Conservation (phyloP, 1,140 invertebrate species). For the Apis laboriosa region DNA sequence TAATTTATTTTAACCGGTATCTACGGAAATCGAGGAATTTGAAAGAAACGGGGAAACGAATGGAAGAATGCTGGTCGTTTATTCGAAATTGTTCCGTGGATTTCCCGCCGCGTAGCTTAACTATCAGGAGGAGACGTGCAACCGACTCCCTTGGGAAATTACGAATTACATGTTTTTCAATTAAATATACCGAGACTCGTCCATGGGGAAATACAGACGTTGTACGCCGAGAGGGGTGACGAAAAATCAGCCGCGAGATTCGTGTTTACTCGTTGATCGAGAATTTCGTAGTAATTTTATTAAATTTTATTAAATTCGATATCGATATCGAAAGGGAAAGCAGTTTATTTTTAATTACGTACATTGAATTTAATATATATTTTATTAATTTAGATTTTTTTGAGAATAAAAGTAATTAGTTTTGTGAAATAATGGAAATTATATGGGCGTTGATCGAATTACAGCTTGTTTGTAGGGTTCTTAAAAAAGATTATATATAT, state of each 20-base stretch:
- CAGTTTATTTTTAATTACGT: background rate
- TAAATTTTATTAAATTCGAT: background rate
- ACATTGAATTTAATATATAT: background rate
- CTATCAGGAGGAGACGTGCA: slow-evolving; percentile 25
- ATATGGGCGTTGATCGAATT: too few relatives aligned
- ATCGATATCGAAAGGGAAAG: background rate
- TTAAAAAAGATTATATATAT: too few relatives aligned
- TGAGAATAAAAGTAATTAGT: background rate
- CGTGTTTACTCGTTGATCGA: background rate
- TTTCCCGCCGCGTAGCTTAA: slow-evolving; percentile 35
- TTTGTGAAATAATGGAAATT: too few relatives aligned
- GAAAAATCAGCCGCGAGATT: slow-evolving; percentile 22
- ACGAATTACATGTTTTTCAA: slow-evolving; percentile 65
- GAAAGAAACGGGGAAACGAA: background rate
- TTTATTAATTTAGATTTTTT: background rate
- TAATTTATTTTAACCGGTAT: slow-evolving; percentile 29
- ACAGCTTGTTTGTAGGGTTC: too few relatives aligned
- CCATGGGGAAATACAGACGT: slow-evolving; percentile 45
- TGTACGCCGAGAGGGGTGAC: background rate
- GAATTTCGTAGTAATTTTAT: background rate
- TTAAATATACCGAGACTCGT: slow-evolving; percentile 49
- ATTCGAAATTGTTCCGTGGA: slow-evolving; percentile 34
- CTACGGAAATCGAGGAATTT: background rate
- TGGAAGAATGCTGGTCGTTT: background rate
- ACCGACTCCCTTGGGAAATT: slow-evolving; percentile 55